Evolutionary conservation across 64 coral and sea anemone species (phyloP).

Genomic region (Porites australiensis): DNA sequence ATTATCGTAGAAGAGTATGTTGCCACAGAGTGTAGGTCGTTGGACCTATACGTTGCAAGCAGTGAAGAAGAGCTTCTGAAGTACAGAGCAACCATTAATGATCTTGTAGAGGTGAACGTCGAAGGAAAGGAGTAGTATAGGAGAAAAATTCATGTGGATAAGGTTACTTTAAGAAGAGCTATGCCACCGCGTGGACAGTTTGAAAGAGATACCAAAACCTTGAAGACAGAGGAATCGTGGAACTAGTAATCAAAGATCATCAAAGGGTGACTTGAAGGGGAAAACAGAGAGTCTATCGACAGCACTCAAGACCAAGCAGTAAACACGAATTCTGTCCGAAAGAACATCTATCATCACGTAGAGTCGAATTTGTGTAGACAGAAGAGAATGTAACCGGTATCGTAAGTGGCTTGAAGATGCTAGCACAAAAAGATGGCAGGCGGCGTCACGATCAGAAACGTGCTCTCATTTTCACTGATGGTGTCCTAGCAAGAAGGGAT

Average conservation of each 20-base stretch:
- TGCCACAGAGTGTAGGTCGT: not conserved
- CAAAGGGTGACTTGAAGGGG: not conserved
- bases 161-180: not conserved
- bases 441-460: not conserved
- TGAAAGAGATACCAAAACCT: not conserved
- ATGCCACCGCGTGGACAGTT: constrained; percentile 9
- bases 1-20: not conserved
- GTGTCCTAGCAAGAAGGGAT: not conserved
- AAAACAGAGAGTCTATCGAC: not conserved
- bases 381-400: not conserved
- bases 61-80: not conserved
- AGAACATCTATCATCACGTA: not conserved
- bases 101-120: too few species aligned
- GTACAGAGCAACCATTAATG: too few species aligned
- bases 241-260: not conserved
- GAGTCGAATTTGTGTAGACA: not conserved
- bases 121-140: not conserved
- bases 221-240: constrained; percentile 4
- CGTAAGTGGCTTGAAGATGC: not conserved
- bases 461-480: not conserved
- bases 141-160: not conserved
- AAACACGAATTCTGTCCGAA: not conserved
- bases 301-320: not conserved
- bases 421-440: not conserved
- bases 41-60: not conserved